phyloP scores from a whole-genome alignment of 2,888 invertebrate genomes.

The Strigamia maritima region DNA sequence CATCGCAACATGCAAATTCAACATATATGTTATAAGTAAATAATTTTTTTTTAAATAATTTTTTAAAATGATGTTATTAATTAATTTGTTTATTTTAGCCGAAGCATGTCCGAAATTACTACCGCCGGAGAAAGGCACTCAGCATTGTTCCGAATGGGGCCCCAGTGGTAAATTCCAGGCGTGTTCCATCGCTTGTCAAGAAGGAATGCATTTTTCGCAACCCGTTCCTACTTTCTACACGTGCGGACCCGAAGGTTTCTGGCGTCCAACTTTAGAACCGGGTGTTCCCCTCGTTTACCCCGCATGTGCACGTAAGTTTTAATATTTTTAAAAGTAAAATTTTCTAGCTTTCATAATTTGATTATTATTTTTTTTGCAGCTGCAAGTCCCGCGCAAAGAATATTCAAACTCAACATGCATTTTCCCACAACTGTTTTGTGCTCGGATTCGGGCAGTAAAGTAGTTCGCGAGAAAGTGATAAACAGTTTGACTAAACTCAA shows the following conservation, averaged over 20 bases:
- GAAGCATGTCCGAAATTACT: constrained; percentile 86
- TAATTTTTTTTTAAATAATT: constrained; percentile 45
- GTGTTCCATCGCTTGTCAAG: constrained; percentile 79
- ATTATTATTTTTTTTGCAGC: constrained; percentile 58
- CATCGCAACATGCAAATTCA: constrained; percentile 85
- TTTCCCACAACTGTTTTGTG: constrained; percentile 96
- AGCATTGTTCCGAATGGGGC: constrained; percentile 93
- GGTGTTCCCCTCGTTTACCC: constrained; percentile 79
- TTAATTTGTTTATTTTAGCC: constrained; percentile 56
- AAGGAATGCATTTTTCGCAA: constrained; percentile 83
- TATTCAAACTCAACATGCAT: constrained; percentile 87
- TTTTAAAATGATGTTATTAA: not conserved
- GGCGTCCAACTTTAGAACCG: constrained; percentile 84
- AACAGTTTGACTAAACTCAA: constrained; percentile 86
- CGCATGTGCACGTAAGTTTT: constrained; percentile 76
- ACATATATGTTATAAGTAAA: constrained; percentile 82
- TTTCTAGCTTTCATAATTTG: not conserved
- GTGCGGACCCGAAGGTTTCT: constrained; percentile 96
- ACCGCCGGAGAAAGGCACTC: constrained; percentile 87
- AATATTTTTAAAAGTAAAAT: not conserved
- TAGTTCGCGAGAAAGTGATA: constrained; percentile 81
- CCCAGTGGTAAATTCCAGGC: constrained; percentile 94
- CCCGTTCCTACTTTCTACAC: constrained; percentile 94
- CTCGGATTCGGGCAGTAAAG: constrained; percentile 91
- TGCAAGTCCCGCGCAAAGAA: constrained; percentile 85